These are phyloP conservation scores for Magallana angulata DNA, from an alignment of 1,140 invertebrate species.

Conservation along the genomic window DNA sequence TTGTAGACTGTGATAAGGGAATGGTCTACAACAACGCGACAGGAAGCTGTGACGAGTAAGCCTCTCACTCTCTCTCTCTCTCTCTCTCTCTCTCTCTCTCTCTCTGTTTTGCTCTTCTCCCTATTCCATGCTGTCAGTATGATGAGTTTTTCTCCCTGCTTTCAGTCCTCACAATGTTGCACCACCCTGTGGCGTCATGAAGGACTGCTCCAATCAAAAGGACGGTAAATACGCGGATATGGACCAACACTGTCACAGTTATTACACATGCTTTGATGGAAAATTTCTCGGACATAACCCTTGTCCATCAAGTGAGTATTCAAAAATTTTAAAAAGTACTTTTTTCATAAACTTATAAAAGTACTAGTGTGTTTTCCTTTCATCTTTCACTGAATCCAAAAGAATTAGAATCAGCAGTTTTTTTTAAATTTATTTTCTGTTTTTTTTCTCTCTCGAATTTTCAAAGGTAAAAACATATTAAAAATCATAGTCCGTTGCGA, in stretches of 20 bases:
- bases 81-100: too few relatives aligned
- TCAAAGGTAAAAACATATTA: not conserved
- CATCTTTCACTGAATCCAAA: too few relatives aligned
- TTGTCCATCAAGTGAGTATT: constrained; percentile 43
- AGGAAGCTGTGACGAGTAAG: constrained; percentile 48
- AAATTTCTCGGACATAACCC: constrained; percentile 36
- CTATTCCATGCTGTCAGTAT: too few relatives aligned
- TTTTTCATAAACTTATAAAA: too few relatives aligned
- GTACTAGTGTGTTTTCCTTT: too few relatives aligned
- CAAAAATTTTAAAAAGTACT: too few relatives aligned
- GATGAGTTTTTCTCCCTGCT: not conserved
- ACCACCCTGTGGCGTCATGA: constrained; percentile 39
- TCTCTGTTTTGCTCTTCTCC: too few relatives aligned
- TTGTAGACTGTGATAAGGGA: constrained; percentile 46
- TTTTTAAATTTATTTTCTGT: too few relatives aligned
- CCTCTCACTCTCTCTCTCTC: not conserved
- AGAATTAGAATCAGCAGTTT: too few relatives aligned
- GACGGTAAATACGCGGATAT: constrained; percentile 48
- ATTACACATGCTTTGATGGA: constrained; percentile 44
- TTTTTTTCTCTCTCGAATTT: too few relatives aligned
- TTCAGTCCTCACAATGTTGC: constrained; percentile 45
- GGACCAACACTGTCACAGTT: constrained; percentile 15
- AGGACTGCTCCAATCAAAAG: constrained; percentile 41
- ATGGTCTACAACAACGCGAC: constrained; percentile 50
- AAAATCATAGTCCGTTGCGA: not conserved